Conservation (phyloP, 2,113 vertebrate species). For the Podiceps cristatus region DNA sequence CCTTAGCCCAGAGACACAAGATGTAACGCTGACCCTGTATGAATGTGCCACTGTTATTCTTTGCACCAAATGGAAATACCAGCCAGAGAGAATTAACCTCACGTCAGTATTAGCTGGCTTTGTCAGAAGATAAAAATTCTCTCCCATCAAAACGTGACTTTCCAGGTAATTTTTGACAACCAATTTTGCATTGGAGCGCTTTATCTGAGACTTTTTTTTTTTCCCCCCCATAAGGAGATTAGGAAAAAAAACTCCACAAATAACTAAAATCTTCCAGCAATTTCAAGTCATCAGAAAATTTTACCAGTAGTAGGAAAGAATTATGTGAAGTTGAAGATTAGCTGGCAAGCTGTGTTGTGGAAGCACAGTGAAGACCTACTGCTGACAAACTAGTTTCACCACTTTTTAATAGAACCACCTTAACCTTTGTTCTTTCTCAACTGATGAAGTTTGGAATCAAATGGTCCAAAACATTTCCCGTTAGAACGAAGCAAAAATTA, state of each 20-base stretch:
- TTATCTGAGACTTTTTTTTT: not conserved
- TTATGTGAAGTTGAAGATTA: not conserved
- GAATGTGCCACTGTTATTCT: not conserved
- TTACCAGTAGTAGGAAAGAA: not conserved
- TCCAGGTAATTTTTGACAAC: not conserved
- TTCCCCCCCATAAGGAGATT: not conserved
- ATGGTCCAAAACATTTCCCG: not conserved
- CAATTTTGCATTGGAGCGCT: not conserved
- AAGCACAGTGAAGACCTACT: not conserved
- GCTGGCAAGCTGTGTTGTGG: not conserved
- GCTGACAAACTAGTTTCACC: not conserved
- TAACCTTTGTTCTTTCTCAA: not conserved
- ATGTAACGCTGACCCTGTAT: not conserved
- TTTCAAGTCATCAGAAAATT: not conserved
- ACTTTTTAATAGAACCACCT: not conserved
- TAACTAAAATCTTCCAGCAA: not conserved
- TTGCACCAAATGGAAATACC: not conserved
- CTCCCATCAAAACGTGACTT: not conserved
- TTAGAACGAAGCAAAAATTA: not conserved
- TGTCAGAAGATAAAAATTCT: not conserved
- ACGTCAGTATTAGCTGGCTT: not conserved
- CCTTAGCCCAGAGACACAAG: not conserved
- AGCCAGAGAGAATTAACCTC: not conserved
- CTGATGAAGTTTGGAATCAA: not conserved
- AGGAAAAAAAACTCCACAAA: rapidly evolving